Evolutionary conservation across 1,140 invertebrate genomes (phyloP), one percentile per base, ranked within the genome.

Genomic region (Pseudomyrmex dendroicus): DNA sequence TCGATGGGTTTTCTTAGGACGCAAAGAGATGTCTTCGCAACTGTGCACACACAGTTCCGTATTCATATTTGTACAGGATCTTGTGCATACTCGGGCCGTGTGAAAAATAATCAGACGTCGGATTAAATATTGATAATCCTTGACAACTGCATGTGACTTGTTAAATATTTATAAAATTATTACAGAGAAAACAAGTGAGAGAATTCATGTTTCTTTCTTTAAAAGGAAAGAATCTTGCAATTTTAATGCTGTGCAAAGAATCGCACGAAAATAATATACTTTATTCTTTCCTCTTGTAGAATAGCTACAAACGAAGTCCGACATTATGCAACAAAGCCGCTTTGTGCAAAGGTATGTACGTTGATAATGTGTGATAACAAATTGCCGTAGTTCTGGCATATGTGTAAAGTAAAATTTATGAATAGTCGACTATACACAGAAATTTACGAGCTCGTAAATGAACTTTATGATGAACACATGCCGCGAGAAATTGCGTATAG

Each of bases 351-450:
- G 9, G 20, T 50, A 63, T 12, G 50, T 76, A 9, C 7, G 35
- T 64, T 52, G 15, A 64, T 50, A 46, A 74, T 35, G 5, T 17
- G 20, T n/a, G 9, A n/a, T 63, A 63, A 61, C 4, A 1, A 73
- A 73, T 63, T 0, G 22, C 20, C 12, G 22, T 35, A 50, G 5
- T 63, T 25, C 2, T 73, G 17, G 7, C 13, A 35, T 35, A 35
- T 35, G 44, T 35, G 9, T 64, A 64, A 76, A 64, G 8, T 35
- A 63, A 52, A 63, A 76, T 64, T 76, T 64, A 64, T 66, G 17
- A 22, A 17, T 56, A 44, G 2, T 22, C 13, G 46, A 20, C 1
- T 9, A 48, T 61, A 25, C 61, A 22, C 20, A 10, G n/a, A 44
- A 66, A 73, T 48, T 66, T 46, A 59, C 13, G 13, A 73, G 17